These are phyloP conservation scores for Labeo catla DNA, from an alignment of 2,113 vertebrate species.

Conservation along the genomic window DNA sequence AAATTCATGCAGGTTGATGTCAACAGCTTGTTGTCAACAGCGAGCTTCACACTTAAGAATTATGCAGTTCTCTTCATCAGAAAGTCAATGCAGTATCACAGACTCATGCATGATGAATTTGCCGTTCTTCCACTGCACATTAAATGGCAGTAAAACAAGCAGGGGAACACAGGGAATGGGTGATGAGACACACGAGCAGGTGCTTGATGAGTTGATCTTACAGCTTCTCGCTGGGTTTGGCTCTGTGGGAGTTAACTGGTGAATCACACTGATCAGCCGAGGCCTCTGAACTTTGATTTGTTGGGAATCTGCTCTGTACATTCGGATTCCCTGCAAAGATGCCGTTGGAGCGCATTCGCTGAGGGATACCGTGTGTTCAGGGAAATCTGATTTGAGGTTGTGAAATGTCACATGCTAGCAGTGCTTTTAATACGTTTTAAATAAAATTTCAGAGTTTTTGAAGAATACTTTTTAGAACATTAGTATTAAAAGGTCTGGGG, in stretches of 20 bases:
- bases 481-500: too few species aligned
- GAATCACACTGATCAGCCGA: conserved; percentile 49
- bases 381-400: background rate
- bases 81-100: conserved; percentile 6
- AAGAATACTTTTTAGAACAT: background rate
- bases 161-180: conserved; percentile 37
- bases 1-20: background rate
- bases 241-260: conserved; percentile 28
- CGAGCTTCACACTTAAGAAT: background rate
- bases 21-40: conserved; percentile 3
- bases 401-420: background rate
- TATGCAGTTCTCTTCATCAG: background rate
- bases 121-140: conserved; percentile 13
- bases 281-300: conserved; percentile 53
- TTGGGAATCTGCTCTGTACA: background rate
- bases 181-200: conserved; percentile 43
- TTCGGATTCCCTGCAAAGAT: background rate
- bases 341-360: background rate
- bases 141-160: conserved; percentile 43
- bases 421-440: background rate
- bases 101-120: conserved; percentile 32
- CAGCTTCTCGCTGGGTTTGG: conserved; percentile 22
- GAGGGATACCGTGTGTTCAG: background rate
- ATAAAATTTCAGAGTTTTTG: background rate
- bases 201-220: conserved; percentile 55